These are phyloP conservation scores for Palythoa grandis DNA, from an alignment of 92 coral and sea anemone genomes.

Conservation along the genomic window DNA sequence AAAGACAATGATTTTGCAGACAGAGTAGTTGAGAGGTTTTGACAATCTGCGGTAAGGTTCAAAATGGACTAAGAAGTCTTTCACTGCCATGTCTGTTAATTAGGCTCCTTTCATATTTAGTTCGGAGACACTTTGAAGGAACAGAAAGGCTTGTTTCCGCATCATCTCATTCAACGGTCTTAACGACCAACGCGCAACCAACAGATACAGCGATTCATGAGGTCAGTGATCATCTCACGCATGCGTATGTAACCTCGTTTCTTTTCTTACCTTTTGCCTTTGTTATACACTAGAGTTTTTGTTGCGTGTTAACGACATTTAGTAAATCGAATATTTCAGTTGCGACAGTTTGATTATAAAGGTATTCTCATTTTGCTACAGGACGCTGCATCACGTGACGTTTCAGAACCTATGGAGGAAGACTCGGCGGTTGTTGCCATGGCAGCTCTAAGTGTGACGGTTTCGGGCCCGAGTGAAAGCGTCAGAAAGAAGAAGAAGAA, in stretches of 20 bases:
- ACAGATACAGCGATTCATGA: background rate
- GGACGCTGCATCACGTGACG: constrained; percentile 2
- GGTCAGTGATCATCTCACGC: background rate
- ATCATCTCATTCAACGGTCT: constrained; percentile 18
- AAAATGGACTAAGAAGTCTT: background rate
- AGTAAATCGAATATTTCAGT: background rate
- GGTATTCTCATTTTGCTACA: background rate
- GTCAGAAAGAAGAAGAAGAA: constrained; percentile 72
- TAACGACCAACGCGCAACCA: background rate
- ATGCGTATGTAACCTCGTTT: background rate
- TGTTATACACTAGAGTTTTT: background rate
- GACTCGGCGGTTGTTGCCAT: constrained; percentile 83
- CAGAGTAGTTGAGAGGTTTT: no score
- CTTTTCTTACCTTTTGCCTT: background rate
- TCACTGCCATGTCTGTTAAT: background rate
- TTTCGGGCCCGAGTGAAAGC: constrained; percentile 50
- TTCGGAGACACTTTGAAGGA: constrained; percentile 85
- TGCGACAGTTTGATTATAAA: background rate
- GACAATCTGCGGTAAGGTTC: no score
- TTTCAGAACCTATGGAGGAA: constrained; percentile 78
- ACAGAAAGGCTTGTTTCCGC: constrained; percentile 74
- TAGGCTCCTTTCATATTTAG: constrained; percentile 40
- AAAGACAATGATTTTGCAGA: no score
- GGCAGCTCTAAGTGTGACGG: constrained; percentile 62
- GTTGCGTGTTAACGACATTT: no score